Conservation (phyloP, 2,888 invertebrate species). For the Pasiphila rectangulata region DNA sequence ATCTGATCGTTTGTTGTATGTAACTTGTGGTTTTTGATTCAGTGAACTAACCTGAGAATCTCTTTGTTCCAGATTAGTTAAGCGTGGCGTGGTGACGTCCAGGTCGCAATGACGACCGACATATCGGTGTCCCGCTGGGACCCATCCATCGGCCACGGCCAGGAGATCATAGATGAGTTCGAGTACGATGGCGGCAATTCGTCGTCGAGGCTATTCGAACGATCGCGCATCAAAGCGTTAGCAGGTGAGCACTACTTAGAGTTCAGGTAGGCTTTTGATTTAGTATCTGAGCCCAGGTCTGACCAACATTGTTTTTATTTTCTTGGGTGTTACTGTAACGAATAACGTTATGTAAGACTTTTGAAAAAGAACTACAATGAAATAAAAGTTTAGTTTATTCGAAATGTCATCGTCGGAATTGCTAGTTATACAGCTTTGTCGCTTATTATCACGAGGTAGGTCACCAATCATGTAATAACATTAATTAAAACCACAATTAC, state of each 20-base stretch:
- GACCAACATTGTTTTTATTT: too few species aligned
- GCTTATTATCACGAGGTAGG: too few species aligned
- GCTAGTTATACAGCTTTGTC: too few species aligned
- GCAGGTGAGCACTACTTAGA: slow-evolving; percentile 86
- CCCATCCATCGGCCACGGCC: slow-evolving; percentile 91
- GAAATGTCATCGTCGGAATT: too few species aligned
- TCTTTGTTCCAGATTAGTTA: slow-evolving; percentile 58
- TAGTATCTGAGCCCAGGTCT: neutral
- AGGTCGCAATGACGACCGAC: slow-evolving; percentile 94
- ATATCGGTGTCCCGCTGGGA: slow-evolving; percentile 99
- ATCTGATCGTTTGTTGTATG: neutral
- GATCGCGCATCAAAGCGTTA: slow-evolving; percentile 98
- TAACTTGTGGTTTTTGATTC: neutral
- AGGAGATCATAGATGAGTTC: slow-evolving; percentile 97
- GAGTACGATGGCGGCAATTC: slow-evolving; percentile 99
- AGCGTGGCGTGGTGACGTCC: slow-evolving; percentile 71
- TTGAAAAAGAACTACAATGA: too few species aligned
- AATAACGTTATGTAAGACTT: too few species aligned
- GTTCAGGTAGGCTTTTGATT: neutral
- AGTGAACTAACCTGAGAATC: slow-evolving; percentile 14
- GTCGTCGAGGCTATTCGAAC: slow-evolving; percentile 98
- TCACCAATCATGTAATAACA: too few species aligned
- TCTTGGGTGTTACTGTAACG: too few species aligned
- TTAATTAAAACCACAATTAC: slow-evolving; percentile 31
- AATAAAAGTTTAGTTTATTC: too few species aligned